These are phyloP conservation scores for Melanitta fusca DNA, from an alignment of 2,797 vertebrate species.

Conservation along the genomic window DNA sequence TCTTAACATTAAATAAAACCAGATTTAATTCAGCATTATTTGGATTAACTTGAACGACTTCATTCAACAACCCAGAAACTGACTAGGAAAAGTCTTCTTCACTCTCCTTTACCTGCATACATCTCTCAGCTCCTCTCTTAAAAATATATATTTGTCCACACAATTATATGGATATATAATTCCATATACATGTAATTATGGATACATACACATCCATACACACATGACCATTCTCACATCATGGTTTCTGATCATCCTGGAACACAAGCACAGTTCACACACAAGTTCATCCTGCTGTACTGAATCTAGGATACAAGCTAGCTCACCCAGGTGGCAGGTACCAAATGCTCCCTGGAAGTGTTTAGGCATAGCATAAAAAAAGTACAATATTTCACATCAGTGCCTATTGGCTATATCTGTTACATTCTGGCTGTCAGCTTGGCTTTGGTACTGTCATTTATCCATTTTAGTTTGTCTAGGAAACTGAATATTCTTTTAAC, in stretches of 20 bases:
- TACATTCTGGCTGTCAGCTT: neutral
- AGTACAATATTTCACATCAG: neutral
- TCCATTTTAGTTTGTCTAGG: neutral
- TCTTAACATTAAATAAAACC: neutral
- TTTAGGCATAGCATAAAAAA: neutral
- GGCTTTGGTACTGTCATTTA: neutral
- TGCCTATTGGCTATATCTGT: neutral
- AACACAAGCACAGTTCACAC: neutral
- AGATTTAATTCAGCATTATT: neutral
- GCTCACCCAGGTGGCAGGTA: neutral
- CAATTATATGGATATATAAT: neutral
- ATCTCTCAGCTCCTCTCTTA: neutral
- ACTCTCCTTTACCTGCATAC: neutral
- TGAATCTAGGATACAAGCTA: neutral
- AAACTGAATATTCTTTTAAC: neutral
- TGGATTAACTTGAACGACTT: neutral
- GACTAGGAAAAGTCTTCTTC: neutral
- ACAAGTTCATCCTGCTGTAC: neutral
- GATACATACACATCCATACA: neutral
- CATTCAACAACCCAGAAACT: neutral
- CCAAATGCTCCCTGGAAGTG: rapidly evolving
- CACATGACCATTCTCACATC: neutral
- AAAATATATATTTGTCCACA: neutral
- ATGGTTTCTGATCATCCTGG: neutral
- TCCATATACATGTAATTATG: no score